Evolutionary conservation across 2,797 vertebrate genomes (phyloP).

Genomic region (Poeciliopsis turneri): DNA sequence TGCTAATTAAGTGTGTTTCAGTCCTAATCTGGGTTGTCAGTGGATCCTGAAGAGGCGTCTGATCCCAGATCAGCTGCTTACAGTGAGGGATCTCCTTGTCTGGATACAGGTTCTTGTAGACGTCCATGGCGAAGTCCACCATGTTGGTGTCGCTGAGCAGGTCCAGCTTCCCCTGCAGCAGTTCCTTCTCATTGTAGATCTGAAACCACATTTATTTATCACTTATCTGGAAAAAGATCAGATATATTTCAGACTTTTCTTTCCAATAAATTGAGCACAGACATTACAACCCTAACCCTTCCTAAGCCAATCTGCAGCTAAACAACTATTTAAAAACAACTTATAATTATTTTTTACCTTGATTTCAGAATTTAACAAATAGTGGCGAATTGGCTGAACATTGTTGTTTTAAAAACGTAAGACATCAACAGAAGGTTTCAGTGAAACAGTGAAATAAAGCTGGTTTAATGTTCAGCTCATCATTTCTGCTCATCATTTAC

Average conservation of each 20-base stretch:
- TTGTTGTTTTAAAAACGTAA: no score
- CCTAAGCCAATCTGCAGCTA: no score
- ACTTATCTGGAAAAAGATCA: background rate
- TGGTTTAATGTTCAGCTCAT: no score
- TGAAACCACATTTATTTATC: slow-evolving; percentile 52
- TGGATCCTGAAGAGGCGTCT: background rate
- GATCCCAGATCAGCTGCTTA: slow-evolving; percentile 66
- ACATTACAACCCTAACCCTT: no score
- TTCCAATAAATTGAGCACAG: no score
- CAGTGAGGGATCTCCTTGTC: slow-evolving; percentile 92
- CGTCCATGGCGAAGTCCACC: slow-evolving; percentile 99
- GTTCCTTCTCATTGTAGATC: slow-evolving; percentile 98
- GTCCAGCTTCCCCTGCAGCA: slow-evolving; percentile 95
- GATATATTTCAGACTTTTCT: background rate
- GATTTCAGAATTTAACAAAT: no score
- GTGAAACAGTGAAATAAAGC: no score
- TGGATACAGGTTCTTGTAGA: slow-evolving; percentile 91
- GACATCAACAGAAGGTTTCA: no score
- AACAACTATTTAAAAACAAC: no score
- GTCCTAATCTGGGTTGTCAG: background rate
- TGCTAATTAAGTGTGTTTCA: background rate
- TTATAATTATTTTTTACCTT: no score
- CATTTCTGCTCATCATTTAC: no score
- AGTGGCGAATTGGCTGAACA: no score
- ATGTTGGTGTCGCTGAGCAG: slow-evolving; percentile 98